phyloP scores from a whole-genome alignment of 2,797 vertebrate species.

The Epinephelus coioides region DNA sequence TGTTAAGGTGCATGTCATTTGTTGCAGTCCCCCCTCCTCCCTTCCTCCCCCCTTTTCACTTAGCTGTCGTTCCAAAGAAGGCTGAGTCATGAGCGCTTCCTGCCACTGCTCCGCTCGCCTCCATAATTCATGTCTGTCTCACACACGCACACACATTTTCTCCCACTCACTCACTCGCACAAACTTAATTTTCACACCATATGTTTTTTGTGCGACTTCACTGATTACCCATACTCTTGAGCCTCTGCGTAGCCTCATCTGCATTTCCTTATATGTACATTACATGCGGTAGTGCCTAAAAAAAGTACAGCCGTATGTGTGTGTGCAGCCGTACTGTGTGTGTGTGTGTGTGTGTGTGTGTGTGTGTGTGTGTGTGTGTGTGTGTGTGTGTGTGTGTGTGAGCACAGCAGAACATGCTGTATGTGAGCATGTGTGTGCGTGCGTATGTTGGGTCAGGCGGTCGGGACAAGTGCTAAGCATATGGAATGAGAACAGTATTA shows the following conservation, averaged over 20 bases:
- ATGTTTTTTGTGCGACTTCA: constrained; percentile 51
- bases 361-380: constrained; percentile 16
- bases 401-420: constrained; percentile 1
- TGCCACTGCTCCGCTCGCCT: constrained; percentile 74
- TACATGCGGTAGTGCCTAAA: background rate
- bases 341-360: background rate
- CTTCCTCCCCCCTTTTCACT: constrained; percentile 45
- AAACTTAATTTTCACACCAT: constrained; percentile 52
- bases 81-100: constrained; percentile 80
- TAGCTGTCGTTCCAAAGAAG: constrained; percentile 73
- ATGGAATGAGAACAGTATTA: constrained; percentile 74
- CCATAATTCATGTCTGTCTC: constrained; percentile 76
- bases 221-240: background rate
- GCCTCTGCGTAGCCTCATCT: background rate
- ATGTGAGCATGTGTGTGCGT: constrained; percentile 24
- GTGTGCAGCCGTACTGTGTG: background rate
- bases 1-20: constrained; percentile 40
- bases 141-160: constrained; percentile 57
- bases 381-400: constrained; percentile 29
- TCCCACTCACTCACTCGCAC: constrained; percentile 47
- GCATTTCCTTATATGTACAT: constrained; percentile 30
- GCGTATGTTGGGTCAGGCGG: constrained; percentile 57
- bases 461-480: constrained; percentile 67
- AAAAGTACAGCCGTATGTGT: background rate
- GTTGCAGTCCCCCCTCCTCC: constrained; percentile 18